Base-by-base conservation (phyloP, 1,140 invertebrate species). In the Phymastichus coffea region DNA sequence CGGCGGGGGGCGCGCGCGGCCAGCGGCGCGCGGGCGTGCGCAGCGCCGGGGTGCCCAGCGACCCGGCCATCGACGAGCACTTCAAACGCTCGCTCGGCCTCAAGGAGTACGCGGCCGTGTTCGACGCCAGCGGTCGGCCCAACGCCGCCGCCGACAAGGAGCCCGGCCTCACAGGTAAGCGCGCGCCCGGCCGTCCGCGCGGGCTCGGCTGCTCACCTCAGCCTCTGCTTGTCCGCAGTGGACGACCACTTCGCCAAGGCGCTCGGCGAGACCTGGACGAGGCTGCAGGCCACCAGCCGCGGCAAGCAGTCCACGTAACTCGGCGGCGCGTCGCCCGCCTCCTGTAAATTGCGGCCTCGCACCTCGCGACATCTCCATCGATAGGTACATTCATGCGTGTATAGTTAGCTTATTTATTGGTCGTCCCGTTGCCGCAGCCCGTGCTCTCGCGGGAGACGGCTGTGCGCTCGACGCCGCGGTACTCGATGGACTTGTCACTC, bases 171-270 rank as follows among this genome's bases (percentile, higher is more conserved):
- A 80, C 70, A 66, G 73, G 74, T 76, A 47, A 72, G 66, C 67
- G 8, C 25, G n/a, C n/a, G n/a, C n/a, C n/a, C n/a, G n/a, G n/a
- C n/a, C n/a, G n/a, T n/a, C n/a, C n/a, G n/a, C n/a, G n/a, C n/a
- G n/a, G n/a, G n/a, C n/a, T 46, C 28, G 20, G 14, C 22, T 10
- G 25, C 37, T 40, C 35, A 38, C 15, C 23, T 40, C 15, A 37
- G n/a, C 41, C 22, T 33, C 12, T 33, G 6, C 28, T 33, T 33
- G 6, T 33, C 28, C 28, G 28, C 68, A 80, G 77, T 98, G 15
- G 95, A 98, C 79, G 95, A 97, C 75, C 95, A 98, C 72, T 97
- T 97, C 79, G 93, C 94, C 12, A 97, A 97, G 82, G 94, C 95
- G 2, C 81, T 97, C 4, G 94, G 94, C 1, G 93, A 95, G 61